Evolutionary conservation across 2,113 vertebrate species (phyloP).

Genomic region (Spea bombifrons): DNA sequence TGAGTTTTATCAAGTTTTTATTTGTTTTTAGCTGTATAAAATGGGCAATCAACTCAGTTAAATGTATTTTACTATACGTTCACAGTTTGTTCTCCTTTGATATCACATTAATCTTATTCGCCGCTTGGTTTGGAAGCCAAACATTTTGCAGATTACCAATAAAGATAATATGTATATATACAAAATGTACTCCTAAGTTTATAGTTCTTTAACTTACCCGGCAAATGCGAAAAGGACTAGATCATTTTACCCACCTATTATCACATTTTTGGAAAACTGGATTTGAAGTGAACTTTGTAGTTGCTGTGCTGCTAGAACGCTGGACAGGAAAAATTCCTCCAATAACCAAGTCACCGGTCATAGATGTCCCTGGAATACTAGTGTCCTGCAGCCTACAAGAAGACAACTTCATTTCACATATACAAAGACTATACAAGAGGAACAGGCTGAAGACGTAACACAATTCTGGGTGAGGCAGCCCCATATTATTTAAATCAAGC

Average conservation of each 20-base stretch:
- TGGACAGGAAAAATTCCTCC: slow-evolving; percentile 36
- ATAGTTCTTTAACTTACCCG: no score
- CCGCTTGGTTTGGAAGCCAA: no score
- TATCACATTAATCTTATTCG: no score
- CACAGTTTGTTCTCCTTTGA: no score
- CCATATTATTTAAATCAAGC: slow-evolving; percentile 2
- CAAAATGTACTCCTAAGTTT: no score
- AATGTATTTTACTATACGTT: no score
- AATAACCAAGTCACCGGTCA: slow-evolving; percentile 24
- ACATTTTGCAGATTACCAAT: no score
- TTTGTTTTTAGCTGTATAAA: no score
- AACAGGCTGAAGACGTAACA: background rate
- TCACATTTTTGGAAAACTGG: background rate
- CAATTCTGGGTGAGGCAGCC: background rate
- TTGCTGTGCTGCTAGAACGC: background rate
- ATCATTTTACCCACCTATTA: slow-evolving; percentile 7
- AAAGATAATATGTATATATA: no score
- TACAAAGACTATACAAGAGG: background rate
- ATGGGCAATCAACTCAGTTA: no score
- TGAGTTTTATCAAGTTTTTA: no score
- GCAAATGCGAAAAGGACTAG: no score
- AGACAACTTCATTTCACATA: background rate
- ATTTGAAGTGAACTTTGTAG: background rate
- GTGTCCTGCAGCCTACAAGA: slow-evolving; percentile 18
- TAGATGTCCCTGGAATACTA: slow-evolving; percentile 16